Evolutionary conservation across 2,113 vertebrate species (phyloP).

Genomic region (Macquaria australasica): DNA sequence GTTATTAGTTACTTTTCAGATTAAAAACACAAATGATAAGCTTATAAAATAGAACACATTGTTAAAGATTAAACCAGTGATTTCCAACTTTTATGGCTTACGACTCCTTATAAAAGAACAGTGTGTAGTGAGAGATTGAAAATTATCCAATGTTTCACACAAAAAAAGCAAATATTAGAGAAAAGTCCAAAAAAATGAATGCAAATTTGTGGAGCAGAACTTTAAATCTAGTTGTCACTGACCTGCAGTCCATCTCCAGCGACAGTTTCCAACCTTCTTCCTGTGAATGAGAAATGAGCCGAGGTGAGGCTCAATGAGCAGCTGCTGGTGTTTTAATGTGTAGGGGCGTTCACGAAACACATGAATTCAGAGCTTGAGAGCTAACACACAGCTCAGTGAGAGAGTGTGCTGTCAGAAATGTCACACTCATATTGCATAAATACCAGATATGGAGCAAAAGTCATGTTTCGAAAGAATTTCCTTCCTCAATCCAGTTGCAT

Average conservation of each 20-base stretch:
- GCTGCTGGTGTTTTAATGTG: slow-evolving; percentile 1
- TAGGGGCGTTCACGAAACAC: background rate
- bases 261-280: background rate
- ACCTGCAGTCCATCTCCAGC: slow-evolving; percentile 56
- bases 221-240: slow-evolving; percentile 16
- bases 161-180: no score
- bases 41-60: no score
- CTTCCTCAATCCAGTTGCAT: slow-evolving; percentile 45
- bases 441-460: slow-evolving; percentile 1
- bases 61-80: no score
- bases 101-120: no score
- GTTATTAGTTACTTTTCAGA: no score
- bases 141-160: no score
- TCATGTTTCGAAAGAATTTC: slow-evolving; percentile 35
- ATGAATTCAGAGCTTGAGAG: background rate
- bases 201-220: no score
- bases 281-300: slow-evolving; percentile 43
- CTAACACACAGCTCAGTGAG: background rate
- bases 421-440: background rate
- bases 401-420: background rate
- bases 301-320: slow-evolving; percentile 3
- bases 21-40: no score
- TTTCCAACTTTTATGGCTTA: no score
- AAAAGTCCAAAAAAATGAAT: no score
- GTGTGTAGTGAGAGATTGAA: no score